These are phyloP conservation scores for Gymnothorax reevesii DNA, from an alignment of 2,797 vertebrate species.

Conservation along the genomic window DNA sequence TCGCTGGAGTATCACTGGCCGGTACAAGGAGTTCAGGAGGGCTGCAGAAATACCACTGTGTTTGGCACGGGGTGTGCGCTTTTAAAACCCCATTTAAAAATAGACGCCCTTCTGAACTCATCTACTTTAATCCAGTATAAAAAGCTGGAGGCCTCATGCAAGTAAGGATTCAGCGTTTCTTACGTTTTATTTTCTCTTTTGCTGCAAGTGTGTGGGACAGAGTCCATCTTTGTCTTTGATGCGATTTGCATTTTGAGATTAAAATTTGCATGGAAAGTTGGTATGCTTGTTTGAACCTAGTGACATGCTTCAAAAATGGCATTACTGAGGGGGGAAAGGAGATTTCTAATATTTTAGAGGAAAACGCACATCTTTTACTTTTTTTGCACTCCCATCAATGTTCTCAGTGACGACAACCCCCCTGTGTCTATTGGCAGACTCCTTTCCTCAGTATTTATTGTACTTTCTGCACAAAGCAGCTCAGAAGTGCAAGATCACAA, in stretches of 20 bases:
- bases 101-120: conserved; percentile 39
- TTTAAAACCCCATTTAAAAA: conserved; percentile 55
- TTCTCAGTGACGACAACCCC: not conserved
- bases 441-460: not conserved
- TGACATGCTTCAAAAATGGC: not conserved
- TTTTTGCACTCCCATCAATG: not conserved
- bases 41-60: conserved; percentile 61
- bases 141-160: conserved; percentile 34
- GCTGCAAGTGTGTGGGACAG: conserved; percentile 31
- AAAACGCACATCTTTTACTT: not conserved
- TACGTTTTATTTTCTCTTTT: not conserved
- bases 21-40: conserved; percentile 67
- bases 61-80: conserved; percentile 63
- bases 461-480: not conserved
- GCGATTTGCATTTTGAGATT: conserved; percentile 1
- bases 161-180: not conserved
- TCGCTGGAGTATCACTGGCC: conserved; percentile 63
- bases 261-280: not conserved
- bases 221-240: not conserved
- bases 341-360: not conserved
- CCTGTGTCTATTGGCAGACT: not conserved
- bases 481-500: not conserved
- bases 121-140: not conserved
- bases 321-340: not conserved
- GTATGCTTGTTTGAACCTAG: not conserved